phyloP scores from a whole-genome alignment of 1,140 invertebrate species.

The Trichomalopsis sarcophagae region DNA sequence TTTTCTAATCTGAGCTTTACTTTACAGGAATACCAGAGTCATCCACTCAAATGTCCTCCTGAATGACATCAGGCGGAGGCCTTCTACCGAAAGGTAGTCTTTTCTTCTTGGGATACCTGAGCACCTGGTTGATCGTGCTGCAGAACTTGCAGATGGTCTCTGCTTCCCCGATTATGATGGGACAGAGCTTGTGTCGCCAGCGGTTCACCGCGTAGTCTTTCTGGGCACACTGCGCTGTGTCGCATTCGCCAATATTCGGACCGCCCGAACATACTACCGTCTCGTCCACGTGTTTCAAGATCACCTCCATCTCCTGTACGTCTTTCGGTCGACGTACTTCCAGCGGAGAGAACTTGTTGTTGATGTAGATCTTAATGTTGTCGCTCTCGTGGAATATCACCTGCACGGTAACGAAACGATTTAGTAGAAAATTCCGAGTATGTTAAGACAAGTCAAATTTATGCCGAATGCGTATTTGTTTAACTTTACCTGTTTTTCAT shows the following conservation, averaged over 20 bases:
- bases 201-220: slow-evolving; percentile 42
- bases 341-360: slow-evolving; percentile 47
- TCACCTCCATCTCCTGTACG: slow-evolving; percentile 31
- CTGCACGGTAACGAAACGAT: neutral
- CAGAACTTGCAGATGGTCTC: slow-evolving; percentile 44
- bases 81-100: slow-evolving; percentile 31
- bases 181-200: slow-evolving; percentile 47
- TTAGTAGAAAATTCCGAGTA: neutral
- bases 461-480: neutral
- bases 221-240: slow-evolving; percentile 37
- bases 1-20: too few species aligned
- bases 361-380: slow-evolving; percentile 46
- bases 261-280: slow-evolving; percentile 32
- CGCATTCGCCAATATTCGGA: slow-evolving; percentile 29
- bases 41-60: slow-evolving; percentile 8
- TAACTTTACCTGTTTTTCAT: slow-evolving; percentile 42
- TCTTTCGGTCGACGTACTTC: slow-evolving; percentile 40
- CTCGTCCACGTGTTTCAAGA: slow-evolving; percentile 32
- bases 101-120: slow-evolving; percentile 47
- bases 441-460: neutral
- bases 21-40: neutral
- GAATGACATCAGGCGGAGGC: too few species aligned
- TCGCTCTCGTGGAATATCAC: slow-evolving; percentile 48
- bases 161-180: neutral
- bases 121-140: slow-evolving; percentile 28